Evolutionary conservation across 2,113 vertebrate genomes (phyloP), one percentile per base, ranked within the genome.

Genomic region (Platanista minor): DNA sequence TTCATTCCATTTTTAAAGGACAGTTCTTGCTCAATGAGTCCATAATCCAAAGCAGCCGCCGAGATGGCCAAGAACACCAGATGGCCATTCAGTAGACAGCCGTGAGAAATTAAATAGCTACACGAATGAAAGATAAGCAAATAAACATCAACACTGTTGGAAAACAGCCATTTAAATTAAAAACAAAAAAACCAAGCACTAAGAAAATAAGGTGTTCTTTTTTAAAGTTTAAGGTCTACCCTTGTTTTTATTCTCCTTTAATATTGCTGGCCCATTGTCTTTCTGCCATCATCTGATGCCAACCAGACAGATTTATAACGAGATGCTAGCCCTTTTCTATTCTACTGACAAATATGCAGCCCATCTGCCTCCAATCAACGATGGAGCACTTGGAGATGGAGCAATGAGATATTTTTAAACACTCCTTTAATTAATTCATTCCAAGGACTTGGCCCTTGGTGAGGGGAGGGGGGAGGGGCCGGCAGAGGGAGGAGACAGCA

Each of bases 401-500:
- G 87, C 80, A 43, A 64, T 9, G 78, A 94, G 91, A 94, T 98
- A 97, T 97, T 97, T 98, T 97, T 97, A 97, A 97, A 96, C 89
- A 81, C 43, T 59, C 78, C 66, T 95, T 97, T 94, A 95, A 98
- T 98, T 97, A 84, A 97, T 97, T 96, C 91, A 97, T 93, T 66
- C 82, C 90, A 87, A 97, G 83, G 93, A 52, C 62, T 62, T 59
- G 86, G 91, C 23, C 1, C 74, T 86, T 27, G 57, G 88, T 46
- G 41, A 15, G 1, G 36, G 49, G 82, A 17, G 6, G 93, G 82
- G 89, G 83, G 91, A 93, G 87, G 89, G 90, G 39, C 1, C 0
- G 74, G 80, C 64, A 77, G 87, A 46, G 52, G 83, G 78, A 62
- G 29, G 80, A 57, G 90, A 85, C 2, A 78, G 74, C 75, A 43